Evolutionary conservation across 2,888 invertebrate genomes (phyloP), one percentile per base, ranked within the genome.

Genomic region (Epinotia demarniana): DNA sequence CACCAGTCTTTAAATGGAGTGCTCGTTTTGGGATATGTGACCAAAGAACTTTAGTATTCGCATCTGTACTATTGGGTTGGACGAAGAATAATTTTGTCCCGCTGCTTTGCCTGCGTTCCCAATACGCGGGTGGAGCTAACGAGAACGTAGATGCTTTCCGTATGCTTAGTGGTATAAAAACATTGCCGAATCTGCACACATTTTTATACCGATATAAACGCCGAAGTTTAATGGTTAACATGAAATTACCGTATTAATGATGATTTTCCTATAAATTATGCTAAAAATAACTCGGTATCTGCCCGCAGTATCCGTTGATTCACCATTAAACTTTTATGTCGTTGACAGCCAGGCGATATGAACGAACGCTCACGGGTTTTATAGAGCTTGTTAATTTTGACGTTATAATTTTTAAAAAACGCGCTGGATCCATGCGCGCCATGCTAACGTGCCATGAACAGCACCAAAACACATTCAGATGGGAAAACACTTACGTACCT

Each of bases 221-320:
- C 46, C 13, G n/a, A n/a, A n/a, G 5, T 69, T 72, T 68, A 58
- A 67, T 43, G 53, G 63, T 68, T 33, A 27, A 62, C 46, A 23
- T 16, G 23, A 16, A 16, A 33, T 61, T 33, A 55, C 18, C 19
- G 18, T 70, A 75, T 75, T 75, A 66, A 75, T 18, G 75, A 70
- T 18, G 39, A 70, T 66, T 70, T 75, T 75, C 75, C 58, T 70
- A 60, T 69, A 70, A 75, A 66, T 57, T 27, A n/a, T 18, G 12
- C 60, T 64, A 23, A 16, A 70, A 70, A 75, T 75, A 75, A 33
- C 64, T 27, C n/a, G 12, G 57, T 69, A 64, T 74, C 58, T 49
- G 63, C 69, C 70, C 75, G 60, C 70, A 53, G 12, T 33, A 58
- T 75, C 70, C 75, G 64, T 27, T 49, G 33, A 68, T 62, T 57